Evolutionary conservation across 2,888 invertebrate genomes (phyloP).

Genomic region (Proisotoma minuta): DNA sequence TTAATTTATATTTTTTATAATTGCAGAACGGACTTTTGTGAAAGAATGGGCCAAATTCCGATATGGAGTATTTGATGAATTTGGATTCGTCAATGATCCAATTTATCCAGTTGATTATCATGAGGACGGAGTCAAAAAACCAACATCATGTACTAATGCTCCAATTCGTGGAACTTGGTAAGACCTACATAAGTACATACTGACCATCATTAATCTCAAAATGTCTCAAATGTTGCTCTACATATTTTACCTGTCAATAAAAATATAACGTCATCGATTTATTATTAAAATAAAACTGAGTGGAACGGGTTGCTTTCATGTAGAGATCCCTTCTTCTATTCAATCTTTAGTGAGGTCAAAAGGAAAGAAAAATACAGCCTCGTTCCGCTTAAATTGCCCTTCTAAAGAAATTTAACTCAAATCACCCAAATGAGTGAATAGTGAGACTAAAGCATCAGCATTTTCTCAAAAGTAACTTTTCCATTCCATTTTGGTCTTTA

Average conservation of each 20-base stretch:
- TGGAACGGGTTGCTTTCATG: slow-evolving; percentile 6
- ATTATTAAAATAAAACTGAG: slow-evolving; percentile 38
- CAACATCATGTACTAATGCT: slow-evolving; percentile 44
- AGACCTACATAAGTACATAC: too few species aligned
- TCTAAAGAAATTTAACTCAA: background rate
- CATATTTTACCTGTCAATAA: background rate
- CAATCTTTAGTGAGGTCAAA: too few species aligned
- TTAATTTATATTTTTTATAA: slow-evolving; percentile 40
- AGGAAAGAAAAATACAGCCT: background rate
- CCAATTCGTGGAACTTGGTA: slow-evolving; percentile 46
- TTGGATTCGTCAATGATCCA: slow-evolving; percentile 58
- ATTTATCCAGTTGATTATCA: slow-evolving; percentile 59
- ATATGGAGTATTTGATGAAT: slow-evolving; percentile 66
- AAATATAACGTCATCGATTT: slow-evolving; percentile 28
- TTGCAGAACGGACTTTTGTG: slow-evolving; percentile 54
- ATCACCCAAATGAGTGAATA: background rate
- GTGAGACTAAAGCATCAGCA: too few species aligned
- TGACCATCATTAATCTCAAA: too few species aligned
- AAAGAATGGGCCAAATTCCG: slow-evolving; percentile 64
- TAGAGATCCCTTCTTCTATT: too few species aligned
- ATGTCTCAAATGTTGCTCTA: too few species aligned
- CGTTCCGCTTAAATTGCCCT: background rate
- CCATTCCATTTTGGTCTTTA: background rate
- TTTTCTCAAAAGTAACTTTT: background rate
- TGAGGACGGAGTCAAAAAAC: slow-evolving; percentile 50